phyloP scores from a whole-genome alignment of 2,113 vertebrate species.

The pig (Sus scrofa) region DNA sequence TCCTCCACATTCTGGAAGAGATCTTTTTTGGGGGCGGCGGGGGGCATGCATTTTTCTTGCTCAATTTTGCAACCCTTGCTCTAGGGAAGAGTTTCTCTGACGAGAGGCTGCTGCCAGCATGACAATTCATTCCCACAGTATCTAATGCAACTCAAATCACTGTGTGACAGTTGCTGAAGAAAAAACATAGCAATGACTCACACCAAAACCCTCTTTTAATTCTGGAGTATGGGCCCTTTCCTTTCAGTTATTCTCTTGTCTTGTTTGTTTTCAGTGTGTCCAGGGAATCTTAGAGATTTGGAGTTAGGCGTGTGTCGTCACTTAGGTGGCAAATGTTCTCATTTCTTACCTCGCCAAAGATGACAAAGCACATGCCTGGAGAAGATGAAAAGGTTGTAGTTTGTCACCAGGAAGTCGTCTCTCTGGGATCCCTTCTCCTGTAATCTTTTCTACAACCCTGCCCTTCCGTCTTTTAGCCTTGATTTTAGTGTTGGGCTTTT shows the following conservation, averaged over 20 bases:
- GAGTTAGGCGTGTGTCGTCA: neutral
- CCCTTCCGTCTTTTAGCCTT: neutral
- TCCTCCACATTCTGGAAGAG: neutral
- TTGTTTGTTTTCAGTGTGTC: slow-evolving; percentile 51
- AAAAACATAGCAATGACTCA: slow-evolving; percentile 70
- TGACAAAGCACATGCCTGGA: neutral
- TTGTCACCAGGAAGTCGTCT: neutral
- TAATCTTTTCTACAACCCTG: neutral
- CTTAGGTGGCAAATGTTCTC: neutral
- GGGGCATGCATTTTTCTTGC: slow-evolving; percentile 56
- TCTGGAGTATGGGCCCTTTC: slow-evolving; percentile 25
- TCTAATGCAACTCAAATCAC: slow-evolving; percentile 88
- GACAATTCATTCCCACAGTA: slow-evolving; percentile 86
- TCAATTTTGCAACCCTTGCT: slow-evolving; percentile 46
- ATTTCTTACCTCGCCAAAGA: neutral
- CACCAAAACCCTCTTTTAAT: slow-evolving; percentile 67
- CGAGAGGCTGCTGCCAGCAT: slow-evolving; percentile 65
- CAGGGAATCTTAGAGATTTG: neutral
- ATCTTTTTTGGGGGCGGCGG: neutral
- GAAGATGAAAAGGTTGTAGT: neutral
- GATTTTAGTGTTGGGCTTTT: neutral
- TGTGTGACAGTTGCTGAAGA: slow-evolving; percentile 86
- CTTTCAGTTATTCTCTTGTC: slow-evolving; percentile 7
- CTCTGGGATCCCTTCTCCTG: accelerated
- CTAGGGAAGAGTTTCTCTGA: slow-evolving; percentile 75